phyloP scores from a whole-genome alignment of 2,888 invertebrate species.

The Himalopsyche kuldschensis region DNA sequence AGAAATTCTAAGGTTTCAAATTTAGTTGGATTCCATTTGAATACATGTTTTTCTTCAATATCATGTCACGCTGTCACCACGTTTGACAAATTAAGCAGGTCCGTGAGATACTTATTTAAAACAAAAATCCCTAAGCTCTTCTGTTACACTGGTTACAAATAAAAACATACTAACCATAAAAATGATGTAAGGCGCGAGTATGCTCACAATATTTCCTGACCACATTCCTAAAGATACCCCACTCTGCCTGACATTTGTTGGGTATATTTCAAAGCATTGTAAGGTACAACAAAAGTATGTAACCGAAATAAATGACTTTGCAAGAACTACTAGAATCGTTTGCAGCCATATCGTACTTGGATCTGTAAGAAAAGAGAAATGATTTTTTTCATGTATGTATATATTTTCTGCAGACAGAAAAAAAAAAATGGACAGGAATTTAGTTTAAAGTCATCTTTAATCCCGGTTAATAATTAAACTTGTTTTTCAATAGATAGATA shows the following conservation, averaged over 20 bases:
- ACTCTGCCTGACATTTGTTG: conserved; percentile 62
- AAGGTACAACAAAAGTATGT: conserved; percentile 58
- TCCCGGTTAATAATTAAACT: no score
- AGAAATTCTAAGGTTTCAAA: no score
- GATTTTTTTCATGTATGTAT: background rate
- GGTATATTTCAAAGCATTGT: conserved; percentile 62
- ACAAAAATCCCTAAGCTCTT: background rate
- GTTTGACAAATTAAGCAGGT: no score
- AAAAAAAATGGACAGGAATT: no score
- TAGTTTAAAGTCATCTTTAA: no score
- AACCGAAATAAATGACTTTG: conserved; percentile 55
- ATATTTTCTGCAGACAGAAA: no score
- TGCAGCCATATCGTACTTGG: conserved; percentile 43
- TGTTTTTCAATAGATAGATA: no score
- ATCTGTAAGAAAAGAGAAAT: conserved; percentile 41
- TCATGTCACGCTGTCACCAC: no score
- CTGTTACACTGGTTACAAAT: background rate
- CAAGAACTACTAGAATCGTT: conserved; percentile 47
- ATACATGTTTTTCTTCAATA: no score
- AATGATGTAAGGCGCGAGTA: conserved; percentile 58
- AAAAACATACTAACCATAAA: conserved; percentile 48
- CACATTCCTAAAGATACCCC: conserved; percentile 58
- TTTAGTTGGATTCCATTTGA: no score
- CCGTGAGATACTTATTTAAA: no score
- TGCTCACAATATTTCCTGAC: conserved; percentile 53